Evolutionary conservation across 1,140 invertebrate species (phyloP), one percentile per base, ranked within the genome.

Genomic region (Chymomyza costata): DNA sequence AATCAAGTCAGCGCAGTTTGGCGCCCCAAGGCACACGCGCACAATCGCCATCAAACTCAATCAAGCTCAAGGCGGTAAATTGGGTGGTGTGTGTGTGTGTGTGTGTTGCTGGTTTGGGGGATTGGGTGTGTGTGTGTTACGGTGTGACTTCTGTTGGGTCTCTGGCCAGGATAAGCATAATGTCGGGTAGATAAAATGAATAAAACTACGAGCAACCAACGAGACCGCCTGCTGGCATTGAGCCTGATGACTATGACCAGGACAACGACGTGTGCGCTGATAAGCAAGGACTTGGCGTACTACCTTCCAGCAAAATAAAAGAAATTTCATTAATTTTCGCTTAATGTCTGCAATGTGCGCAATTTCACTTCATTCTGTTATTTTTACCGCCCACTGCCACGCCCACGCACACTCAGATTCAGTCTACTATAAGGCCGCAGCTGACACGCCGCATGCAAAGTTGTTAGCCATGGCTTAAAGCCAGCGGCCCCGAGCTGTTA

Each of bases 301-400:
- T 11, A 48, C 18, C 25, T 15, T 34, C 38, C 40, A 18, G 68
- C 59, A 35, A 25, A 25, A 25, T 54, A 43, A 43, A 47, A 49
- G 67, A 74, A 73, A 73, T 73, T 73, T 73, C 69, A 73, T 73
- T 73, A 73, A 73, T 73, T 73, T 74, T 73, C 68, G 63, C 69
- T 73, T 73, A 73, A 73, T 73, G 68, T 63, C 69, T 65, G 68
- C 68, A 69, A 73, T 73, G 68, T 73, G 68, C 68, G 68, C 68
- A 57, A 73, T 73, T 73, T 73, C 63, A 54, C 69, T 73, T 65
- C 54, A 53, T 8, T 32, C n/a, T n/a, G n/a, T n/a, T n/a, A n/a
- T 28, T 11, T 18, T 18, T 35, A 34, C 14, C 13, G n/a, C n/a
- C n/a, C n/a, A n/a, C n/a, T n/a, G n/a, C n/a, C n/a, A n/a, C n/a